Evolutionary conservation across 2,888 invertebrate species (phyloP).

Genomic region (Parnassius mnemosyne): DNA sequence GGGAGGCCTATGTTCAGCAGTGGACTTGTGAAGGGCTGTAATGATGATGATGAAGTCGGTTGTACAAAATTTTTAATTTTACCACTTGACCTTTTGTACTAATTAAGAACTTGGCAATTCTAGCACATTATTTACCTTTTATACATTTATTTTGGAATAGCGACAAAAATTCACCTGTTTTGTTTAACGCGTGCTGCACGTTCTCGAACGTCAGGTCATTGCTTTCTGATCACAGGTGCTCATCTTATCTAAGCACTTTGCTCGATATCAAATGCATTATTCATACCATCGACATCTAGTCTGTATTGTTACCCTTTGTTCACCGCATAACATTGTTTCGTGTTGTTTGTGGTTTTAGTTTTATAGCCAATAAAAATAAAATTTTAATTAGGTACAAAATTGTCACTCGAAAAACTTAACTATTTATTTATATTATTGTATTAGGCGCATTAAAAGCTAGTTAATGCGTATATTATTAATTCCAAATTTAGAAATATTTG

Average conservation of each 20-base stretch:
- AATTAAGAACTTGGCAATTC: too few relatives aligned
- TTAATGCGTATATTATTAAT: too few relatives aligned
- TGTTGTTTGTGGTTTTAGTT: slow-evolving; percentile 3
- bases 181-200: neutral
- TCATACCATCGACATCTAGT: slow-evolving; percentile 49
- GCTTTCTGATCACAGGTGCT: slow-evolving; percentile 60
- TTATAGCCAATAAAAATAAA: neutral
- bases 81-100: too few relatives aligned
- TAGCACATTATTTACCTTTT: neutral
- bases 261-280: slow-evolving; percentile 60
- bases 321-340: slow-evolving; percentile 26
- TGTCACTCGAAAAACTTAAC: neutral
- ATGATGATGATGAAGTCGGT: too few relatives aligned
- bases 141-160: neutral
- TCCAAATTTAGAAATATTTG: too few relatives aligned
- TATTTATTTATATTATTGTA: neutral
- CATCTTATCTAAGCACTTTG: slow-evolving; percentile 52
- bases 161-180: neutral
- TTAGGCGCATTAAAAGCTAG: too few relatives aligned
- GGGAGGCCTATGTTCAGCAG: too few relatives aligned
- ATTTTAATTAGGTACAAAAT: neutral
- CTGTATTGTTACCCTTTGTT: slow-evolving; percentile 64
- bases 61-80: too few relatives aligned
- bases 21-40: too few relatives aligned
- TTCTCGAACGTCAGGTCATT: slow-evolving; percentile 51